Evolutionary conservation across 2,888 invertebrate species (phyloP).

Genomic region (Keiferia lycopersicella): DNA sequence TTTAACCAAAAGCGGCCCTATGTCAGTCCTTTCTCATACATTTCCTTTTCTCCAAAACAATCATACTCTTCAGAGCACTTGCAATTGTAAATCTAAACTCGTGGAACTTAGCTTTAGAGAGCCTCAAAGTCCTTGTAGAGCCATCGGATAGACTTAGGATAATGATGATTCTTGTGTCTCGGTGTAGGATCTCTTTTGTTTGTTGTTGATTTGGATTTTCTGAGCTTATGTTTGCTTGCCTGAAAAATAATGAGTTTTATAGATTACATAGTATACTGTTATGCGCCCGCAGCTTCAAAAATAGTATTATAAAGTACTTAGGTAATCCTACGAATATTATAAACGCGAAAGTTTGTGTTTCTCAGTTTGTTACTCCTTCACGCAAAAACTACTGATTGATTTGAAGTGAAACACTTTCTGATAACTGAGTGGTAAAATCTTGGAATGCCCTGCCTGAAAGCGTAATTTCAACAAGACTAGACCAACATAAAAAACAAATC

Average conservation of each 20-base stretch:
- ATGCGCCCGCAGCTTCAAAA: no score
- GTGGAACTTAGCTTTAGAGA: conserved; percentile 63
- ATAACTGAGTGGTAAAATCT: no score
- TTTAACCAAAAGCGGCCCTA: conserved; percentile 39
- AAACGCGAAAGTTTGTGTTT: no score
- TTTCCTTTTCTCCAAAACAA: conserved; percentile 65
- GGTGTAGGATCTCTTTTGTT: conserved; percentile 49
- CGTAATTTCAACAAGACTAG: no score
- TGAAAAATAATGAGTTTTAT: conserved; percentile 43
- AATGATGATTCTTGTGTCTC: conserved; percentile 56
- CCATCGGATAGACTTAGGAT: conserved; percentile 54
- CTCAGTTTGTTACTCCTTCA: no score
- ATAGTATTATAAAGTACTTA: no score
- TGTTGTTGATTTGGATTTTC: conserved; percentile 31
- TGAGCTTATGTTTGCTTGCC: conserved; percentile 54
- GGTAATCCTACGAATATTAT: no score
- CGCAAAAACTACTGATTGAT: no score
- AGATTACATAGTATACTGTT: no score
- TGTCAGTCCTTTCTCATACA: conserved; percentile 68
- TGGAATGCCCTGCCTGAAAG: no score
- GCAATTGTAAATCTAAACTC: conserved; percentile 60
- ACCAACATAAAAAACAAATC: no score
- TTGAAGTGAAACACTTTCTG: no score
- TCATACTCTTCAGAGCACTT: conserved; percentile 62
- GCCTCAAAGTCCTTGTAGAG: conserved; percentile 47